Evolutionary conservation across 2,113 vertebrate genomes (phyloP).

Genomic region (Rhinoderma darwinii): DNA sequence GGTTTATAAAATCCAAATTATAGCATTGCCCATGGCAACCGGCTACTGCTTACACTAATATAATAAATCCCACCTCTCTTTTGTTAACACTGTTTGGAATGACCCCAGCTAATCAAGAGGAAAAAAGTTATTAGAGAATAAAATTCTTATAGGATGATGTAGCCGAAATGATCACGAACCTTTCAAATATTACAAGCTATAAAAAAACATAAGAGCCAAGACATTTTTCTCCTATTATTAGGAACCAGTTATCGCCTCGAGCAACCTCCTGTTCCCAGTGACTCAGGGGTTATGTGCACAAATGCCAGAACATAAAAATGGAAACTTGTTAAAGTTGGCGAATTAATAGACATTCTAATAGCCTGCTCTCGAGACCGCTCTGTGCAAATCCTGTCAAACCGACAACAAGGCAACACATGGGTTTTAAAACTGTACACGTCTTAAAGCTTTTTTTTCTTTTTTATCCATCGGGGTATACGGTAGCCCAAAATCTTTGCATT

Average conservation of each 20-base stretch:
- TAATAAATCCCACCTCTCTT: slow-evolving; percentile 41
- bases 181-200: slow-evolving; percentile 49
- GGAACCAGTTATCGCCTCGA: slow-evolving; percentile 48
- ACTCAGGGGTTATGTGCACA: slow-evolving; percentile 37
- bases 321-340: slow-evolving; percentile 48
- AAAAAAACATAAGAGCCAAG: slow-evolving; percentile 30
- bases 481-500: not conserved
- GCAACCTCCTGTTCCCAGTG: slow-evolving; percentile 37
- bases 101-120: slow-evolving; percentile 26
- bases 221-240: slow-evolving; percentile 41
- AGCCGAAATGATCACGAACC: slow-evolving; percentile 40
- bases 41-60: slow-evolving; percentile 32
- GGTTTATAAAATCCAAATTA: slow-evolving; percentile 33
- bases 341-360: slow-evolving; percentile 46
- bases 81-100: slow-evolving; percentile 21
- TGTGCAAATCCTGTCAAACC: not conserved
- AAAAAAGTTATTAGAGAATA: slow-evolving; percentile 16
- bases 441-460: not conserved
- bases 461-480: not conserved
- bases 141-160: slow-evolving; percentile 53
- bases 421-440: not conserved
- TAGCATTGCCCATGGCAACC: slow-evolving; percentile 38
- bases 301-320: slow-evolving; percentile 17
- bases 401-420: slow-evolving; percentile 1
- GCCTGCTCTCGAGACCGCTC: slow-evolving; percentile 1